phyloP scores from a whole-genome alignment of 2,888 invertebrate species.

The Euplagia quadripunctaria region DNA sequence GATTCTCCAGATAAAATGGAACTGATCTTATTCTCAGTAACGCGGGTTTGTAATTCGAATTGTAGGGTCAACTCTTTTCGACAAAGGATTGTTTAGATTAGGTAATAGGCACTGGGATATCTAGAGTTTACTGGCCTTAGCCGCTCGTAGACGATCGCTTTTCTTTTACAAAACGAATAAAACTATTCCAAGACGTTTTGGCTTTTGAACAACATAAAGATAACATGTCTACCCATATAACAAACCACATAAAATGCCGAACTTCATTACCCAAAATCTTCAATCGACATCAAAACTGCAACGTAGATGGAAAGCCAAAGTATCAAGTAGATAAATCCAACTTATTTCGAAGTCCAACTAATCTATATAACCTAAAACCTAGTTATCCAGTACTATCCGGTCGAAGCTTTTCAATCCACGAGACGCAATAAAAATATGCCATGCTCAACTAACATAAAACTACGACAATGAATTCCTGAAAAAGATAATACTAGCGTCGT shows the following conservation, averaged over 20 bases:
- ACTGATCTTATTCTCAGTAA: too few relatives aligned
- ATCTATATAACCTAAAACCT: slow-evolving; percentile 52
- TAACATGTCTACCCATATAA: neutral
- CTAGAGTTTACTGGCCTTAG: too few relatives aligned
- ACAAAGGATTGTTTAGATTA: too few relatives aligned
- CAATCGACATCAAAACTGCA: slow-evolving; percentile 9
- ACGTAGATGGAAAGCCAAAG: slow-evolving; percentile 12
- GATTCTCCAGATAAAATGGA: too few relatives aligned
- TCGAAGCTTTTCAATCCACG: slow-evolving; percentile 77
- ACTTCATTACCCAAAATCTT: slow-evolving; percentile 1
- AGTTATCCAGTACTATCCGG: slow-evolving; percentile 56
- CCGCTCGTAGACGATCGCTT: too few relatives aligned
- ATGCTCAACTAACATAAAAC: slow-evolving; percentile 81
- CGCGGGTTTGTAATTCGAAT: too few relatives aligned
- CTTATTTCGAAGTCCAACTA: slow-evolving; percentile 32
- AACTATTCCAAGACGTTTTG: neutral
- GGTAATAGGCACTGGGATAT: too few relatives aligned
- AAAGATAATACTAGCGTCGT: slow-evolving; percentile 81
- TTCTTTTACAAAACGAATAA: neutral
- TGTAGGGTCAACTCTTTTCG: too few relatives aligned
- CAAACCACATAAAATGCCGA: neutral
- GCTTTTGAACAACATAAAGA: neutral
- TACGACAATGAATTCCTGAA: slow-evolving; percentile 86
- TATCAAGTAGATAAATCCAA: slow-evolving; percentile 28
- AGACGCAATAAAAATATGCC: slow-evolving; percentile 86